A percentile compares a stretch with the other conserved stretches of the same genome.
Evolutionary conservation across 2,888 invertebrate species (phyloP).

Genomic region (Harpagoxenus sublaevis): DNA sequence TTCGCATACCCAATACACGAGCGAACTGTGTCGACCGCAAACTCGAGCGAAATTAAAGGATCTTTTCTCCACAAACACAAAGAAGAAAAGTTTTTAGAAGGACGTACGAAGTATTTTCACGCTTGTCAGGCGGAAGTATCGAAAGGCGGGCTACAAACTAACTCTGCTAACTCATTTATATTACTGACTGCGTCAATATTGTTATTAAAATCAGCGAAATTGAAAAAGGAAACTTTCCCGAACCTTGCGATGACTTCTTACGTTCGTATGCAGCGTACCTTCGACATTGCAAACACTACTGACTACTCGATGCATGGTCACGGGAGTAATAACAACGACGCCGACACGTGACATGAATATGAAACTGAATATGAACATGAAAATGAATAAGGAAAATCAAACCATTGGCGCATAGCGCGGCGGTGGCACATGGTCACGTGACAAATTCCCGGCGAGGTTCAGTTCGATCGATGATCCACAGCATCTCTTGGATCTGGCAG

Average conservation of each 20-base stretch:
- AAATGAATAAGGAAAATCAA: background rate
- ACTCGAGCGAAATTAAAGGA: background rate
- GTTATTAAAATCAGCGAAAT: conserved; percentile 7
- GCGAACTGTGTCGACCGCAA: background rate
- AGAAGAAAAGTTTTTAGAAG: background rate
- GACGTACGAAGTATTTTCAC: background rate
- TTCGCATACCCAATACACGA: conserved; percentile 10
- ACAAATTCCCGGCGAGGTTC: background rate
- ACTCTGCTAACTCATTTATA: background rate
- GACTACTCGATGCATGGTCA: background rate
- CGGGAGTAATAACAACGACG: conserved; percentile 15
- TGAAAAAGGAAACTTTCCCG: conserved; percentile 9
- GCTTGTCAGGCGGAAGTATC: too few relatives aligned
- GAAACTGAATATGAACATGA: background rate
- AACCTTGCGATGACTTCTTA: background rate
- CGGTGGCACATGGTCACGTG: background rate
- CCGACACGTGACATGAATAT: background rate
- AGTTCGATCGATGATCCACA: background rate
- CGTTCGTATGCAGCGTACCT: background rate
- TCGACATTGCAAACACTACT: conserved; percentile 12
- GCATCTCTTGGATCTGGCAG: background rate
- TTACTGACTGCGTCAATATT: conserved; percentile 11
- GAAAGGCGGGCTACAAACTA: background rate
- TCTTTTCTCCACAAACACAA: background rate
- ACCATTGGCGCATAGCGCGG: background rate